Evolutionary conservation across 1,140 invertebrate genomes (phyloP), one percentile per base, ranked within the genome.

Genomic region (Drosophila takahashii): DNA sequence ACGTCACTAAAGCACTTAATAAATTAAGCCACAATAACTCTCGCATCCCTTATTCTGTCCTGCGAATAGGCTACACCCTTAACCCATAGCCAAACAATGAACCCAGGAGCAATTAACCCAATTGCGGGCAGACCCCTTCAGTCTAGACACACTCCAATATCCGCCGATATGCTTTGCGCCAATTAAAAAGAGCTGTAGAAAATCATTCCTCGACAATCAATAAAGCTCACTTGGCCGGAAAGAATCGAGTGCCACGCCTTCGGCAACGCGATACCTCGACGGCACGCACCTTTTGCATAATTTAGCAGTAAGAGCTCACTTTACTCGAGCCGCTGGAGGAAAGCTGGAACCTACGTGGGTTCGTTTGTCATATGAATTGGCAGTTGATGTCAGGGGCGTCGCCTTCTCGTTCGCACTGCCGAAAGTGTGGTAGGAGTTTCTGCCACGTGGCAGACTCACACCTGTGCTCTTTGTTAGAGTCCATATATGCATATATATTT

Each of bases 401-500:
- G 64, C 54, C 72, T 41, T 67, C 45, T 67, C 45, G 42, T 48
- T 36, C 13, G 42, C 58, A 50, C 57, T 70, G 26, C 27, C 48
- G 22, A 18, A 9, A 4, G 18, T 34, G 48, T 9, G 37, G 34
- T 10, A 16, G 10, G 16, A 18, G 51, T 1, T 29, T 27, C 13
- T 42, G 81, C 37, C 81, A 86, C 81, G 81, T 85, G 81, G 72
- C 81, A 34, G 51, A n/a, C 50, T 44, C 57, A 67, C 77, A 72
- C 77, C 77, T 79, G 72, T 4, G 16, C 37, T 22, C 22, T 50
- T 60, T 66, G 41, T 84, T 54, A 53, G 42, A 37, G 58, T 18
- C 15, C 15, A 42, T 16, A 36, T 65, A 47, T 16, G 5, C 3
- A 16, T 59, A 44, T 42, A 57, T 54, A 57, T 75, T 66, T 47